Evolutionary conservation across 2,888 invertebrate genomes (phyloP), one percentile per base, ranked within the genome.

Genomic region (Agriopis leucophaearia): DNA sequence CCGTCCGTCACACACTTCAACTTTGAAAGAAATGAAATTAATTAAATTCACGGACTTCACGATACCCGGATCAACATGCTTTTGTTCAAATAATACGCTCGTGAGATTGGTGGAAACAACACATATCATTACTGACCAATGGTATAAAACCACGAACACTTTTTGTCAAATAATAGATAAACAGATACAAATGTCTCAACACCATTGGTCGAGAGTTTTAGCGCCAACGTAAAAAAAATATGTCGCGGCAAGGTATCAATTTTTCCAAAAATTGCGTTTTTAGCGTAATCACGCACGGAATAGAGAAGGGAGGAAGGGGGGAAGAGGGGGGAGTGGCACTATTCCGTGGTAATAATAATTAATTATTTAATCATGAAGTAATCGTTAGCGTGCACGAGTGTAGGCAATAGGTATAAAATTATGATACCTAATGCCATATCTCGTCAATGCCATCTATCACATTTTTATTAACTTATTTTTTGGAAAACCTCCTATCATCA

Each of bases 121-220:
- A 13, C 55, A 15, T 0, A 5, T 0, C 1, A 0, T 44, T 64
- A 16, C 8, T 16, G 27, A 63, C 91, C 81, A 89, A 91, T 89
- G 45, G 73, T 8, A 50, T 27, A 8, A 0, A 65, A 74, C 78
- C 92, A 92, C 92, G 91, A 81, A 78, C 64, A 12, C 6, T 63
- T 72, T 55, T 74, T 66, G 70, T 75, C 91, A 83, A 92, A 92
- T 91, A 73, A 81, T 66, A 83, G 77, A 81, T 76, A 75, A 71
- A 50, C 73, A 79, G 73, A 85, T 84, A 86, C 92, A 92, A 88
- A 90, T 92, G 92, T 90, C 84, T 78, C 15, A 70, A 77, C 74
- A 9, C 72, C 56, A 92, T 92, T 92, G 92, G 92, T n/a, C 13
- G 44, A 5, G 13, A 13, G 44, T 7, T 13, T 13, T 13, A n/a